Conservation (phyloP, 2,113 vertebrate species). For the Saiga tatarica region DNA sequence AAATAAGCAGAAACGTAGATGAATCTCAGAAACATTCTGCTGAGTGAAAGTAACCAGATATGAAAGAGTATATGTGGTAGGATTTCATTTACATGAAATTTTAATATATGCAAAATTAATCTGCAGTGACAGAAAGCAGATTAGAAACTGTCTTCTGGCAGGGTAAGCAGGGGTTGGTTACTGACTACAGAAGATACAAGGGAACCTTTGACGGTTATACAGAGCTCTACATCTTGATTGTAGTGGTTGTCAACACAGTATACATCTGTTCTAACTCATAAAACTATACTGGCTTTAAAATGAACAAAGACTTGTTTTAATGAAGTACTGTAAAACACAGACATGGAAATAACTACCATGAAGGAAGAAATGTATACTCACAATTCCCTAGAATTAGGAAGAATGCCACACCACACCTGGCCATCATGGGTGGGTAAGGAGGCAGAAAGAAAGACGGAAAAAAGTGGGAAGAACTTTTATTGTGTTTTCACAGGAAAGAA, state of each 20-base stretch:
- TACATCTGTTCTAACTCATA: background rate
- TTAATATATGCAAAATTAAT: constrained; percentile 22
- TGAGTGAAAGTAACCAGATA: background rate
- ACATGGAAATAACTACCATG: background rate
- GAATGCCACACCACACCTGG: background rate
- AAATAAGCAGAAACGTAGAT: background rate
- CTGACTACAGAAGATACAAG: background rate
- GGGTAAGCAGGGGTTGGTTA: background rate
- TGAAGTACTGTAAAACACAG: background rate
- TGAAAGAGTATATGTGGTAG: background rate
- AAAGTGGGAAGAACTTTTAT: background rate
- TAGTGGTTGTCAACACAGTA: background rate
- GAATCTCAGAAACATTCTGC: background rate
- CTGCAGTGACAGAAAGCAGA: background rate
- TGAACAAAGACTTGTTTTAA: background rate
- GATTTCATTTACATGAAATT: background rate
- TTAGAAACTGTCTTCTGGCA: background rate
- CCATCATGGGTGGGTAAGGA: background rate
- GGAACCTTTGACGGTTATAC: background rate
- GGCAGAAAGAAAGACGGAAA: background rate
- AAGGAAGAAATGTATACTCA: background rate
- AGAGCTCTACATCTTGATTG: background rate
- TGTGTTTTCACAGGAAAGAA: background rate
- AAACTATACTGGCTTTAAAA: background rate
- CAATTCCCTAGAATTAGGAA: background rate